Conservation (phyloP, 1,140 invertebrate genomes). For the Zaprionus tsacasi region DNA sequence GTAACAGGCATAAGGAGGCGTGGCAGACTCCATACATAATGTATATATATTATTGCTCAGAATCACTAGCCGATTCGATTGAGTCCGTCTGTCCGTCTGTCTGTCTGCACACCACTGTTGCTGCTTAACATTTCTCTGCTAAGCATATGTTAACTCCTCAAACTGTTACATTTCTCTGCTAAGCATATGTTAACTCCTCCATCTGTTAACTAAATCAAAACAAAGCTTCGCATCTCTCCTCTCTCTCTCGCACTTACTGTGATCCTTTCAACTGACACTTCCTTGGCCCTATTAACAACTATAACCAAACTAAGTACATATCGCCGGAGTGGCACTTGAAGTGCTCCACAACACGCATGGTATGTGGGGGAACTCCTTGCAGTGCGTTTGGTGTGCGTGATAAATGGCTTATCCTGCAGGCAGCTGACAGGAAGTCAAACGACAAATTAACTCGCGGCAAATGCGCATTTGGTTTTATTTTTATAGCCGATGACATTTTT, state of each 20-base stretch:
- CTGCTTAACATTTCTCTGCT: background rate
- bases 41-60: no score
- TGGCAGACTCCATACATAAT: no score
- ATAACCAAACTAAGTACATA: conserved; percentile 7
- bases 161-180: background rate
- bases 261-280: background rate
- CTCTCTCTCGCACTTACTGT: no score
- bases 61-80: no score
- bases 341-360: background rate
- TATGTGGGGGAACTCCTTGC: background rate
- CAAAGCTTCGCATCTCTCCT: no score
- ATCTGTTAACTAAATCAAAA: background rate
- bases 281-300: background rate
- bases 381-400: conserved; percentile 30
- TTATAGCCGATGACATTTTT: conserved; percentile 65
- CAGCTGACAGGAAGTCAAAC: conserved; percentile 81
- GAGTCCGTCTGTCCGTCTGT: no score
- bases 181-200: no score
- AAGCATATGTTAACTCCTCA: no score
- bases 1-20: no score
- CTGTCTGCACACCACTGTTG: background rate
- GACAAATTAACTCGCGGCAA: conserved; percentile 72
- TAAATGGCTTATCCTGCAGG: conserved; percentile 44
- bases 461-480: conserved; percentile 53
- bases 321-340: background rate